Base-by-base conservation (phyloP, 2,888 invertebrate species). In the Loripinus fragilis region DNA sequence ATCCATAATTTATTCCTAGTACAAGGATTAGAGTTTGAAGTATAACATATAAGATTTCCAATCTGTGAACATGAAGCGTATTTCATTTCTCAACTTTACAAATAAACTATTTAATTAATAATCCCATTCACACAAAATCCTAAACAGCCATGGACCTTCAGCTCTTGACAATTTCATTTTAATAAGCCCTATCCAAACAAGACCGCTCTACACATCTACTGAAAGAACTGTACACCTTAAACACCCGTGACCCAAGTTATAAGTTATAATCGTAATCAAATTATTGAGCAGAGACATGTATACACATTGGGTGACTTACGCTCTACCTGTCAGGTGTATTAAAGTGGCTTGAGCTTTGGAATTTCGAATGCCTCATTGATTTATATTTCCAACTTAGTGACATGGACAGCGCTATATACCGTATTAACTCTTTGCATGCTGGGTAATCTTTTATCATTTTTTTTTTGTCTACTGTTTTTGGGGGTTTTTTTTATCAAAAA, bases 231-330 rank as follows among this genome's bases (percentile, higher is more conserved):
- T 60, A 60, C 33, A 60, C 60, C 17, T 60, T 50, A 60, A 60
- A 60, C 33, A 33, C 30, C 60, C 30, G 52, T 60, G 60, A 33
- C 30, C 33, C 30, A 60, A 60, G 60, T 60, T 60, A 60, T 60
- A 60, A 33, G 33, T 30, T 60, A 30, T 30, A 60, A 60, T 60
- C 30, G 33, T 60, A 60, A 60, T 60, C 60, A 60, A 60, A 60
- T 60, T 60, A 60, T 60, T 60, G 60, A 60, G 60, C 60, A 5
- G 28, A 55, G 55, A 60, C 60, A 60, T 60, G 60, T 60, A 60
- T 60, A 60, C 60, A 60, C 60, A 60, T 60, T 60, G 33, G 60
- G 60, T 60, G 60, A n/a, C 60, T 30, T 60, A 55, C 60, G 60
- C 33, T 60, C 60, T 60, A 60, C 60, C 60, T 60, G 23, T 60